A percentile compares a stretch with the other conserved stretches of the same genome.
phyloP scores from a whole-genome alignment of 2,888 invertebrate species.

The Hemistola chrysoprasaria region DNA sequence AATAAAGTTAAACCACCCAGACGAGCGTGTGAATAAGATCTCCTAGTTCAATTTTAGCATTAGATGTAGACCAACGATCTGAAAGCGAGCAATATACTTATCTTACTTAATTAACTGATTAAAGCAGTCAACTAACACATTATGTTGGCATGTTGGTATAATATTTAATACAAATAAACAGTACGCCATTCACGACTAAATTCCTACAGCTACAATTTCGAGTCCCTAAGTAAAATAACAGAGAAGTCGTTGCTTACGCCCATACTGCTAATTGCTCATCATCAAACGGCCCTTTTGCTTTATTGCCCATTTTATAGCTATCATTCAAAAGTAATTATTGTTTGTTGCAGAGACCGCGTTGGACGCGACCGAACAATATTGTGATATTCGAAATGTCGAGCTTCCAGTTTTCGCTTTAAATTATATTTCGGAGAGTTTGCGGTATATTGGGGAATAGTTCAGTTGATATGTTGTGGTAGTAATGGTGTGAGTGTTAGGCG shows the following conservation, averaged over 20 bases:
- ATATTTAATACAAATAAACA: slow-evolving; percentile 6
- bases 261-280: slow-evolving; percentile 21
- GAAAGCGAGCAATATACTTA: slow-evolving; percentile 18
- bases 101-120: slow-evolving; percentile 23
- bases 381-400: slow-evolving; percentile 57
- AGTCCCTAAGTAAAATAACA: slow-evolving; percentile 10
- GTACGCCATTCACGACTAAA: too few species aligned
- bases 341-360: slow-evolving; percentile 56
- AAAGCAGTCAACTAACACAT: slow-evolving; percentile 10
- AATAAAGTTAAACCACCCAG: slow-evolving; percentile 32
- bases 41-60: slow-evolving; percentile 31
- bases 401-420: slow-evolving; percentile 55
- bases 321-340: slow-evolving; percentile 32
- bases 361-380: slow-evolving; percentile 49
- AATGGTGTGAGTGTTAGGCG: slow-evolving; percentile 60
- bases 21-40: slow-evolving; percentile 27
- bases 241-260: slow-evolving; percentile 17
- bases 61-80: slow-evolving; percentile 21
- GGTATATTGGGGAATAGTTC: slow-evolving; percentile 34
- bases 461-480: slow-evolving; percentile 40
- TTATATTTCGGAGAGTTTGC: slow-evolving; percentile 36
- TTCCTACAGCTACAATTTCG: slow-evolving; percentile 17
- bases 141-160: too few species aligned
- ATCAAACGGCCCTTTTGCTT: slow-evolving; percentile 19
- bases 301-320: slow-evolving; percentile 23